Base-by-base conservation (phyloP, 2,888 invertebrate species). In the Alcis repandata region DNA sequence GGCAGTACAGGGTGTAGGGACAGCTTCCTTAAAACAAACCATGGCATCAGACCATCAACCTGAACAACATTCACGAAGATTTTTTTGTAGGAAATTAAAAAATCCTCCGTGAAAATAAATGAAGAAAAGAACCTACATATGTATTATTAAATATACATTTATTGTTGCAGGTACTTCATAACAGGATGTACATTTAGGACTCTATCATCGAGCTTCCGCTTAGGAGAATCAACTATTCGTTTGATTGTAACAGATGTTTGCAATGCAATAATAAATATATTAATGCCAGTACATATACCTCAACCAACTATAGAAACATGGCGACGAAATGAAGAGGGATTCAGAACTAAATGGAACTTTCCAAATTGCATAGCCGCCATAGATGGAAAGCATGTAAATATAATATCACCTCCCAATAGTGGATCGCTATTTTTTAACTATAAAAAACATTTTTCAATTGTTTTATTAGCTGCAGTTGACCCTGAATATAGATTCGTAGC, bases 181-280 rank as follows among this genome's bases (percentile, higher is more conserved):
- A 72, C 68, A 68, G 72, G 71, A 66, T 69, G 36, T 69, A 60
- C 72, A 72, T 71, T 71, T 60, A 72, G 51, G 17, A 71, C 49
- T 69, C 51, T 72, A 64, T 66, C 68, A 66, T 72, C 67, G 63
- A 70, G 70, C 68, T 72, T 70, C 63, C 68, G 67, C 56, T 64
- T 68, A 60, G 71, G 73, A 68, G 65, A 68, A 69, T 65, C 63
- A 61, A 71, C 71, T 65, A 65, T 72, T 61, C 70, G 67, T 51
- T 68, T 54, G 64, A 70, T 70, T 45, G 68, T 73, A 67, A 64
- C 57, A 69, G 71, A 73, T 38, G 71, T 69, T 17, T 73, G 70
- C 67, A 69, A 72, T 68, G 72, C 70, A 67, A 72, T 73, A 66
- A 68, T 69, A 68, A 72, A 73, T 64, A 72, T 56, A 69, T 65